Evolutionary conservation across 2,113 vertebrate genomes (phyloP), one percentile per base, ranked within the genome.

Genomic region (Rhynchomys soricoides): DNA sequence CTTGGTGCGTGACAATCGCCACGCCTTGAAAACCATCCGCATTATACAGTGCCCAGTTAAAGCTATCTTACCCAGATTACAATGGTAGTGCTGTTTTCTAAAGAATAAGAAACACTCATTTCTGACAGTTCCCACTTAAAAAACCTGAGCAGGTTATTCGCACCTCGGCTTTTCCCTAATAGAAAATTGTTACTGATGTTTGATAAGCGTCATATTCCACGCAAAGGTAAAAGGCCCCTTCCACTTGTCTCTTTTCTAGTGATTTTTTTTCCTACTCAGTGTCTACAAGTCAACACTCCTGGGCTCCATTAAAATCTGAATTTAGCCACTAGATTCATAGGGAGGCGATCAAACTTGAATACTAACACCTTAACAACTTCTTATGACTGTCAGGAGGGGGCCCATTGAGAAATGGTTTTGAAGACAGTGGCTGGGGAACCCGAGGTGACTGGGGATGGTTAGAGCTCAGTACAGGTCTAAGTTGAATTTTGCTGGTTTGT

Each of bases 291-390:
- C 97, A 97, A 96, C 96, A 97, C 97, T 97, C 97, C 91, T 98
- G 97, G 96, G 97, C 92, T 98, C 97, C 97, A 98, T 98, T 97
- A 98, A 97, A 97, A 97, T 96, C 97, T 96, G 95, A 94, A 97
- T 97, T 97, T 97, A 97, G 92, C 92, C 90, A 96, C 85, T 96
- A 89, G 95, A 97, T 97, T 95, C 93, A 29, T 85, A 86, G 85
- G 83, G 85, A 97, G 90, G 79, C 95, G 93, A 95, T 97, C 93
- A 95, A 89, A 75, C 91, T 96, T 94, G 97, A 97, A 97, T 98
- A 95, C 95, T 97, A 96, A 97, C 97, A 91, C 77, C 81, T 73
- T 45, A 21, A 70, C 95, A 62, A 12, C 94, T 95, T 78, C 85
- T 59, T 86, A 7, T 73, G 71, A 93, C 93, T 92, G 52, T 45